phyloP scores from a whole-genome alignment of 2,113 vertebrate genomes.

The human region DNA sequence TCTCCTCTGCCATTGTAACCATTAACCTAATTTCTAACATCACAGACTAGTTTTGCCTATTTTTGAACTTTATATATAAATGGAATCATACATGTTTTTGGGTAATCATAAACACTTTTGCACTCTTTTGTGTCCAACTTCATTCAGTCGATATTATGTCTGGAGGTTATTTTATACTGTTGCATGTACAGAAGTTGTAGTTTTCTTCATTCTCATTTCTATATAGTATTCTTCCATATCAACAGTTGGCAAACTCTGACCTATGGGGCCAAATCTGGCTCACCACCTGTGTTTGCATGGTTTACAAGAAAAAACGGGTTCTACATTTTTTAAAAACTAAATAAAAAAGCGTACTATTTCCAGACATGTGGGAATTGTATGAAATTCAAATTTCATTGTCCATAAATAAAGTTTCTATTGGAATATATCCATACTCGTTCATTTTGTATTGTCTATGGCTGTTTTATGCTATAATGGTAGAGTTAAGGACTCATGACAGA shows the following conservation, averaged over 20 bases:
- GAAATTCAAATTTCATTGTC: not conserved
- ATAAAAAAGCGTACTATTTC: not conserved
- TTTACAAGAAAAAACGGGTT: not conserved
- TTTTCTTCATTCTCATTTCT: not conserved
- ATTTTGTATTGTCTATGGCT: not conserved
- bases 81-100: not conserved
- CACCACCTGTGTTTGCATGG: not conserved
- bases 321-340: not conserved
- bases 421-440: not conserved
- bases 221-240: not conserved
- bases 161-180: not conserved
- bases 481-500: not conserved
- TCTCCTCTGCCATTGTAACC: not conserved
- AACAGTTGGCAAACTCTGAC: not conserved
- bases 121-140: not conserved
- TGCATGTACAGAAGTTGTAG: not conserved
- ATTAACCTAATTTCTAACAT: not conserved
- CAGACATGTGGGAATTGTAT: not conserved
- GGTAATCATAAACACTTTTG: not conserved
- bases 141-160: not conserved
- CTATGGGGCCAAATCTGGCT: not conserved
- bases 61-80: not conserved
- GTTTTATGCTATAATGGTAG: not conserved
- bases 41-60: not conserved
- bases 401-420: not conserved